phyloP scores from a whole-genome alignment of 2,888 invertebrate genomes.

The Andrena trimmerana region DNA sequence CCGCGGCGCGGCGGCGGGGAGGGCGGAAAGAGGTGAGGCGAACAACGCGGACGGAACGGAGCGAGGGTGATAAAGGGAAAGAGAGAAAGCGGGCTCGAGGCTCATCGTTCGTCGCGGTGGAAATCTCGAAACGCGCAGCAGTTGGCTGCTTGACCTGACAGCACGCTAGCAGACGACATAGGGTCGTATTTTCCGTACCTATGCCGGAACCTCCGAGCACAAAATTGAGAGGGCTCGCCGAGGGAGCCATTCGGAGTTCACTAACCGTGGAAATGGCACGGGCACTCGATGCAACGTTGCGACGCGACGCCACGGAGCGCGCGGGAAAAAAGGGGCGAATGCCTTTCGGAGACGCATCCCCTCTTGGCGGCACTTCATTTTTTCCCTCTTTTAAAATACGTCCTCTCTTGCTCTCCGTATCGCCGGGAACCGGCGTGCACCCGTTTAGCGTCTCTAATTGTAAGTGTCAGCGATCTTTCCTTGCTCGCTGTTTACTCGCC shows the following conservation, averaged over 20 bases:
- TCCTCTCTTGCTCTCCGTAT: neutral
- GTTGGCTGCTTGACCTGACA: slow-evolving; percentile 50
- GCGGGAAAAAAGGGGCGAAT: slow-evolving; percentile 22
- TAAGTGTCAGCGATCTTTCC: slow-evolving; percentile 24
- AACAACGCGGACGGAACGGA: neutral
- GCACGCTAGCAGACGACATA: slow-evolving; percentile 43
- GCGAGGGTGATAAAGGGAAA: neutral
- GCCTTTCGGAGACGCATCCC: slow-evolving; percentile 43
- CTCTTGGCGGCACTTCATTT: slow-evolving; percentile 46
- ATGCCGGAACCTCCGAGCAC: slow-evolving; percentile 53
- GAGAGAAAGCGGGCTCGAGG: slow-evolving; percentile 28
- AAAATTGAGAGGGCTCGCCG: slow-evolving; percentile 60
- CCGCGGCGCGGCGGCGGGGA: neutral
- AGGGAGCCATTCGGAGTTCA: slow-evolving; percentile 68
- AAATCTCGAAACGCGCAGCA: slow-evolving; percentile 66
- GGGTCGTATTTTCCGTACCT: slow-evolving; percentile 60
- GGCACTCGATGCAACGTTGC: slow-evolving; percentile 50
- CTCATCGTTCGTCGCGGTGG: slow-evolving; percentile 57
- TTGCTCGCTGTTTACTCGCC: slow-evolving; percentile 1
- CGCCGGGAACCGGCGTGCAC: neutral
- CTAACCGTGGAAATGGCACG: slow-evolving; percentile 69
- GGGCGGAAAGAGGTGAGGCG: slow-evolving; percentile 10
- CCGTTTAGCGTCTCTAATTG: slow-evolving; percentile 17
- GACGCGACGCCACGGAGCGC: slow-evolving; percentile 33
- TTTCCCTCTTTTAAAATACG: slow-evolving; percentile 31